Conservation (phyloP, 2,888 invertebrate species). For the Monochamus alternatus region DNA sequence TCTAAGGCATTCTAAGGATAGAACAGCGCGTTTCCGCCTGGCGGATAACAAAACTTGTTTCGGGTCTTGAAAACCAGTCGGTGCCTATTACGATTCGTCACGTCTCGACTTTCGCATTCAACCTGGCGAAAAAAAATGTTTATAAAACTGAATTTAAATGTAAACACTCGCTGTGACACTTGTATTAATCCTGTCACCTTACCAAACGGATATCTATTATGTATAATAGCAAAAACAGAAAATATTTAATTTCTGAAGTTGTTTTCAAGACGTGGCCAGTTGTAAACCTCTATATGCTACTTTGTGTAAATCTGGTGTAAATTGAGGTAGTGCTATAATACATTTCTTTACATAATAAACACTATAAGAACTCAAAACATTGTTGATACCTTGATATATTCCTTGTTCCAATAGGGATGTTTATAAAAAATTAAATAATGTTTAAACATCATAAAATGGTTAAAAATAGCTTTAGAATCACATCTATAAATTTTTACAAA, state of each 20-base stretch:
- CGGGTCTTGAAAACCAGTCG: slow-evolving; percentile 4
- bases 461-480: too few relatives aligned
- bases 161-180: slow-evolving; percentile 2
- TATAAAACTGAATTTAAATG: slow-evolving; percentile 12
- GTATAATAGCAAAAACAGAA: too few relatives aligned
- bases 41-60: not conserved
- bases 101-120: slow-evolving; percentile 3
- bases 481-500: too few relatives aligned
- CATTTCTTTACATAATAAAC: not conserved
- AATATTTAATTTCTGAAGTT: too few relatives aligned
- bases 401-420: too few relatives aligned
- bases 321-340: not conserved
- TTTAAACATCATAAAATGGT: too few relatives aligned
- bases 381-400: too few relatives aligned
- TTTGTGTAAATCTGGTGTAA: not conserved
- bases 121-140: not conserved
- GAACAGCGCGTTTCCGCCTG: slow-evolving; percentile 1
- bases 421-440: too few relatives aligned
- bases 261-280: not conserved
- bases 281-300: not conserved
- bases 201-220: too few relatives aligned
- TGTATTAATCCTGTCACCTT: not conserved
- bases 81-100: slow-evolving; percentile 9
- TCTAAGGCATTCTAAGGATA: too few relatives aligned
- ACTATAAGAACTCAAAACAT: not conserved